These are phyloP conservation scores for Galeopterus variegatus DNA, from an alignment of 2,113 vertebrate species.

Conservation along the genomic window DNA sequence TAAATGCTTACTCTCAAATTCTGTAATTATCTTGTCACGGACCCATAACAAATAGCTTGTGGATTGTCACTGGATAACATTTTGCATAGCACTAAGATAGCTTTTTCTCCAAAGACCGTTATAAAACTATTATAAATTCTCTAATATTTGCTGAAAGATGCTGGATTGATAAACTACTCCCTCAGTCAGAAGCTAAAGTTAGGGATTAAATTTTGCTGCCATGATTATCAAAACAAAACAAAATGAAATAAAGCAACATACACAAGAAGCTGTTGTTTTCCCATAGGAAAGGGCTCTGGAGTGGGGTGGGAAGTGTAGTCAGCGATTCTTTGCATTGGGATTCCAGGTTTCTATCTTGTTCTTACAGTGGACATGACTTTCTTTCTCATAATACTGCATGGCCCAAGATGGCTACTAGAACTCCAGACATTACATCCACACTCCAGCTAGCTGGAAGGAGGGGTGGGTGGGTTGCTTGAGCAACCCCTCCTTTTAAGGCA, in stretches of 20 bases:
- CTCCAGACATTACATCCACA: neutral
- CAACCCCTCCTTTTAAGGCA: neutral
- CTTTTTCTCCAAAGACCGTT: neutral
- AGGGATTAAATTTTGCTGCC: neutral
- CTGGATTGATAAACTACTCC: neutral
- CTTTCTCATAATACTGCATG: neutral
- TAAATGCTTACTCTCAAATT: neutral
- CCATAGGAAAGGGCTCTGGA: neutral
- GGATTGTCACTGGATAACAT: neutral
- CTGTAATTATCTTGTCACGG: neutral
- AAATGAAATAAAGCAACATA: neutral
- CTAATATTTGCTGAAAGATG: neutral
- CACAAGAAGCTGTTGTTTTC: neutral
- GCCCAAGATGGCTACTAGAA: neutral
- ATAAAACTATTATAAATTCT: neutral
- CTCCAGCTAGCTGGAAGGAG: neutral
- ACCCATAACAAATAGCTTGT: neutral
- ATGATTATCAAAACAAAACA: slow-evolving; percentile 6
- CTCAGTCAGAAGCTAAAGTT: neutral
- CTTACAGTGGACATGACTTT: slow-evolving; percentile 15
- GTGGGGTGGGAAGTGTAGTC: neutral
- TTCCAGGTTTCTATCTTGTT: neutral
- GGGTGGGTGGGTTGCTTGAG: neutral
- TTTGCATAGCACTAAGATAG: neutral
- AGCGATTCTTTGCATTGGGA: neutral